phyloP scores from a whole-genome alignment of 1,140 invertebrate species.

The Panagrolaimus sp. region DNA sequence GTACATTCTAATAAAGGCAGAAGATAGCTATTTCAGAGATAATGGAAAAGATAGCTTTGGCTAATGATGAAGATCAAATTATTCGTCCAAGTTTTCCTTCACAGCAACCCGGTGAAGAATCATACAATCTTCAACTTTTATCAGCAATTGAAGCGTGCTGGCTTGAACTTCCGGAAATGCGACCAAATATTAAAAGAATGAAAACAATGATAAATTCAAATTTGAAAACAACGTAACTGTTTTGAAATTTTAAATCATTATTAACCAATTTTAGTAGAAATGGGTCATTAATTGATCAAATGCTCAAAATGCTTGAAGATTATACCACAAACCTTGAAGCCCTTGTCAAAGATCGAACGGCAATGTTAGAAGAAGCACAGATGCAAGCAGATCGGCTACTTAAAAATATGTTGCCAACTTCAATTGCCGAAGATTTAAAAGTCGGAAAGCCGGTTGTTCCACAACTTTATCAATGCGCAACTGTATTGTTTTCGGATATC shows the following conservation, averaged over 20 bases:
- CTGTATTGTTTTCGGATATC: conserved; percentile 61
- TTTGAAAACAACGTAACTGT: conserved; percentile 50
- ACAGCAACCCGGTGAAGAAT: conserved; percentile 44
- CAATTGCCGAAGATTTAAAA: conserved; percentile 61
- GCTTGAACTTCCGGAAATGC: conserved; percentile 58
- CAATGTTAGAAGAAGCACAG: conserved; percentile 56
- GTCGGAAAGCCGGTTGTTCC: conserved; percentile 59
- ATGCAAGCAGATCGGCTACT: conserved; percentile 58
- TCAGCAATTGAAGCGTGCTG: conserved; percentile 58
- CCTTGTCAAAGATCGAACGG: conserved; percentile 55
- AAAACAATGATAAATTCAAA: conserved; percentile 56
- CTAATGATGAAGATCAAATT: conserved; percentile 57
- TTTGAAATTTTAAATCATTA: conserved; percentile 2
- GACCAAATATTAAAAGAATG: conserved; percentile 57
- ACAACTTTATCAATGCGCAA: conserved; percentile 60
- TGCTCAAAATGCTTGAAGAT: conserved; percentile 60
- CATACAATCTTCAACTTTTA: conserved; percentile 51
- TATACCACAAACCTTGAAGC: conserved; percentile 57
- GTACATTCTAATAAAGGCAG: too few relatives aligned
- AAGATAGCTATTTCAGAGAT: conserved; percentile 41
- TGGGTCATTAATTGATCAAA: conserved; percentile 57
- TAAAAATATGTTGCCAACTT: conserved; percentile 58
- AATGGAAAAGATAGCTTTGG: conserved; percentile 53
- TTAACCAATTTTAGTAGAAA: conserved; percentile 41
- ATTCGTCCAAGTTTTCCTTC: conserved; percentile 53